Evolutionary conservation across 2,797 vertebrate species (phyloP).

Genomic region (Coracias cyanogaster): DNA sequence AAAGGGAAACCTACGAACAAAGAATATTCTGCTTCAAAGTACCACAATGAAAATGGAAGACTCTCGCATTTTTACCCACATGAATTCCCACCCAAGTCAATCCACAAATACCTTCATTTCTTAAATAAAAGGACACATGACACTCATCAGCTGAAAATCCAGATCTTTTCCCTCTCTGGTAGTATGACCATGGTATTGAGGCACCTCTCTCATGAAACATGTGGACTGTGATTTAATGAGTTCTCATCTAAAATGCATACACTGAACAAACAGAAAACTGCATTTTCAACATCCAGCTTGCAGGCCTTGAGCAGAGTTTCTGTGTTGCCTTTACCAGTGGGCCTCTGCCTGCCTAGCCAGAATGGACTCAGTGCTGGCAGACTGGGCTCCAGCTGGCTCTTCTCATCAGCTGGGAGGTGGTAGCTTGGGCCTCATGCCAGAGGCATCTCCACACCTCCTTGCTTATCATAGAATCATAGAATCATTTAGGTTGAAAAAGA

Average conservation of each 20-base stretch:
- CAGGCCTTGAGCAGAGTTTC: neutral
- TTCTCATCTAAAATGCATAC: neutral
- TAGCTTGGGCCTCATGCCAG: neutral
- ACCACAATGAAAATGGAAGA: neutral
- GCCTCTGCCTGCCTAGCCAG: neutral
- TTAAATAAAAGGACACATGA: neutral
- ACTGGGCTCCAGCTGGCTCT: neutral
- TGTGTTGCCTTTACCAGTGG: neutral
- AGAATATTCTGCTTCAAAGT: slow-evolving; percentile 39
- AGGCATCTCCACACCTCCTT: neutral
- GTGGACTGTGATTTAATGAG: neutral
- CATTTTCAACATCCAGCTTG: neutral
- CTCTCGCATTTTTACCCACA: slow-evolving; percentile 1
- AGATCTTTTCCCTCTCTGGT: neutral
- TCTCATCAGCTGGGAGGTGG: neutral
- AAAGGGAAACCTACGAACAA: slow-evolving; percentile 28
- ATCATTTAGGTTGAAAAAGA: too few species aligned
- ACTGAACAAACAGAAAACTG: neutral
- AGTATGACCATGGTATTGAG: neutral
- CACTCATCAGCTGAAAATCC: neutral
- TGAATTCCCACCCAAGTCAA: neutral
- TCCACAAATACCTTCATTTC: neutral
- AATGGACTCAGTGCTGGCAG: neutral
- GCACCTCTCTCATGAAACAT: neutral
- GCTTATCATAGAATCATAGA: neutral